These are phyloP conservation scores for Catharus minimus DNA, from an alignment of 2,113 vertebrate species.

Conservation along the genomic window DNA sequence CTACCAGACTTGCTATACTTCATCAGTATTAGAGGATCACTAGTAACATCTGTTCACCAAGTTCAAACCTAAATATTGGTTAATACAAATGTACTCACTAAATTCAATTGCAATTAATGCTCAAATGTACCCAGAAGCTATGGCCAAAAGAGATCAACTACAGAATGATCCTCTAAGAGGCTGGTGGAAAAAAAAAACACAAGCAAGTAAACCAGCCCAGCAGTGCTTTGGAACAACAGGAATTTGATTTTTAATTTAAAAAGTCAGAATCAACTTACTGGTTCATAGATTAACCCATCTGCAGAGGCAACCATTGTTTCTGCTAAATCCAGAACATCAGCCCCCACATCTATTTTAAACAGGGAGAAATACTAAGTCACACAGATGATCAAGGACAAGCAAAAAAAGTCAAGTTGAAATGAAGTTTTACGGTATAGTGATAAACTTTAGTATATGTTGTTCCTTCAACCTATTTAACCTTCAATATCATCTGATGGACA, in stretches of 20 bases:
- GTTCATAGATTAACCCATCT: constrained; percentile 92
- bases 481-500: background rate
- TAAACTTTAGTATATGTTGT: background rate
- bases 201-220: background rate
- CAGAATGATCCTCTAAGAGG: background rate
- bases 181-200: rapidly evolving
- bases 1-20: background rate
- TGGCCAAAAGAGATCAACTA: background rate
- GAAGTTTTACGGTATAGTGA: background rate
- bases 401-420: background rate
- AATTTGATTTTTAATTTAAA: background rate
- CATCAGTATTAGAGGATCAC: background rate
- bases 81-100: background rate
- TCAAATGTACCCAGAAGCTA: background rate
- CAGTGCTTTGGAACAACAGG: rapidly evolving
- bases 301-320: constrained; percentile 95
- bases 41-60: background rate
- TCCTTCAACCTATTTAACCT: background rate
- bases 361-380: background rate
- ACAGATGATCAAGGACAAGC: background rate
- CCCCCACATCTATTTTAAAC: constrained; percentile 86
- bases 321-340: constrained; percentile 94
- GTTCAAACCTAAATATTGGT: background rate
- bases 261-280: constrained; percentile 79
- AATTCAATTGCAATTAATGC: background rate